Conservation (phyloP, 2,797 vertebrate genomes). For the Alosa sapidissima region DNA sequence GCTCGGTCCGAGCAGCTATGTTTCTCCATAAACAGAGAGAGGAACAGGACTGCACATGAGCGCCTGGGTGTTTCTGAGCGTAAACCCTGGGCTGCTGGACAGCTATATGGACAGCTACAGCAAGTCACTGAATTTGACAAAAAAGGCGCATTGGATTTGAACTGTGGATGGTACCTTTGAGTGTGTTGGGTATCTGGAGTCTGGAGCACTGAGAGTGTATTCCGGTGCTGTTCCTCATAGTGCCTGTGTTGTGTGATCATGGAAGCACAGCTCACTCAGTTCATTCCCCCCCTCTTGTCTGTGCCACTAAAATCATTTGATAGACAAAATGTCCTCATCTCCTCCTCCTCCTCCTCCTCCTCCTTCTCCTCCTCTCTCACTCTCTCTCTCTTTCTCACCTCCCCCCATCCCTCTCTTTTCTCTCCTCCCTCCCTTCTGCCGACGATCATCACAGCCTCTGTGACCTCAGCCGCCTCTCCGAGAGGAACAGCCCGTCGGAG, state of each 20-base stretch:
- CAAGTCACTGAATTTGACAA: not conserved
- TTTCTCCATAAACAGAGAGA: not conserved
- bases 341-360: not conserved
- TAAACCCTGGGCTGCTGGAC: not conserved
- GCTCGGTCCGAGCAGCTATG: not conserved
- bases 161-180: not conserved
- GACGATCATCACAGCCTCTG: conserved; percentile 3
- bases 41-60: not conserved
- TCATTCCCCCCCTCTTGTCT: not conserved
- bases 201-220: not conserved
- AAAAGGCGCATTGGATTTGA: not conserved
- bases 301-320: conserved; percentile 7
- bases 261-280: not conserved
- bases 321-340: conserved; percentile 20
- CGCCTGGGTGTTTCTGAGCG: not conserved
- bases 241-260: not conserved
- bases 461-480: conserved; percentile 20
- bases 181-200: not conserved
- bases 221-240: not conserved
- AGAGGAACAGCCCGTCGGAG: conserved; percentile 19
- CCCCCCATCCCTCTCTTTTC: not conserved
- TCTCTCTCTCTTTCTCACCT: not conserved
- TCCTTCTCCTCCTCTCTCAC: not conserved
- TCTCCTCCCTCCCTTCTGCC: conserved; percentile 15
- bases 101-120: not conserved